Evolutionary conservation across 2,113 vertebrate species (phyloP).

Genomic region (Gnathonemus echidnorhynchus): DNA sequence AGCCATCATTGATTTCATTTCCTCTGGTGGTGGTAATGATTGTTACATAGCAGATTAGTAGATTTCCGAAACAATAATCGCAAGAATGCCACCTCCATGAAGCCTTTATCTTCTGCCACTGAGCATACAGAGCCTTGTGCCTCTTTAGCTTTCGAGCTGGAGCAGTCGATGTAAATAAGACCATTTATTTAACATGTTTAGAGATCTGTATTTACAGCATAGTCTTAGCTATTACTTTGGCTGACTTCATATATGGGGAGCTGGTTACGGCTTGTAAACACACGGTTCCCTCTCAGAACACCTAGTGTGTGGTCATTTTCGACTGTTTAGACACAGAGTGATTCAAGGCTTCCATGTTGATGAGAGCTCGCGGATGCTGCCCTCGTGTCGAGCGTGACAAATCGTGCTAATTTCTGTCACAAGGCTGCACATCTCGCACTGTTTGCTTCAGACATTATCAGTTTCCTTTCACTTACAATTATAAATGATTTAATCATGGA

Average conservation of each 20-base stretch:
- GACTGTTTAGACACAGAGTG: neutral
- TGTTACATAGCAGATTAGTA: slow-evolving; percentile 30
- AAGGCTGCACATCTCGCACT: neutral
- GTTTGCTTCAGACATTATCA: neutral
- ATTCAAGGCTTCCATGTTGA: slow-evolving; percentile 6
- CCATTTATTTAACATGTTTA: neutral
- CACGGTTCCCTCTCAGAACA: neutral
- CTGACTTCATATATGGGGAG: neutral
- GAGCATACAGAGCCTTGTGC: neutral
- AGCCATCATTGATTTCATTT: slow-evolving; percentile 20
- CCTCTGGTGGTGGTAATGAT: slow-evolving; percentile 28
- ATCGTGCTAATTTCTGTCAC: neutral
- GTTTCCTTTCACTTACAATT: neutral
- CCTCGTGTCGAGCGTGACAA: neutral
- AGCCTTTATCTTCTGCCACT: neutral
- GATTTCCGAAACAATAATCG: slow-evolving; percentile 31
- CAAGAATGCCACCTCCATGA: slow-evolving; percentile 10
- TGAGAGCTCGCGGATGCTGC: neutral
- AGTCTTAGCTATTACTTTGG: neutral
- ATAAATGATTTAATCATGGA: neutral
- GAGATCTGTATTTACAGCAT: neutral
- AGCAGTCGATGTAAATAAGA: neutral
- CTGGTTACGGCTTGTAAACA: neutral
- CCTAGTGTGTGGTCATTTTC: neutral
- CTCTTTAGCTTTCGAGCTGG: neutral